Percentiles rank a stretch among this genome's conserved stretches.
Conservation (phyloP, 2,797 vertebrate species). For the Cossypha heuglini region DNA sequence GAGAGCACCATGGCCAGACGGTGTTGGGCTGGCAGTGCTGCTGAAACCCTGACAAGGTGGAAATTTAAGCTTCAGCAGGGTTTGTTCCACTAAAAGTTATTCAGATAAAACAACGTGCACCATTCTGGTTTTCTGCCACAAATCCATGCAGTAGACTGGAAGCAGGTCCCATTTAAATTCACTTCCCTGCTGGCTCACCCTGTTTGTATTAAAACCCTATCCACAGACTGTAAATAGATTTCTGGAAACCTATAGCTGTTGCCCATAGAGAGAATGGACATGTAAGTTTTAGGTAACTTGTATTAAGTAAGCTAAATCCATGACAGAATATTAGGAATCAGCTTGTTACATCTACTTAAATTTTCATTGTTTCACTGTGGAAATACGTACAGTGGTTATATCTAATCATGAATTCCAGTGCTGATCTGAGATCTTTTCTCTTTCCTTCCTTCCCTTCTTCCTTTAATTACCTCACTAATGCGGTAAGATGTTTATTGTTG, state of each 20-base stretch:
- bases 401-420: slow-evolving; percentile 12
- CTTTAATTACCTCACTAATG: background rate
- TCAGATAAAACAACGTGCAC: background rate
- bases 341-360: background rate
- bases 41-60: background rate
- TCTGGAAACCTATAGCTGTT: background rate
- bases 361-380: background rate
- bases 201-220: background rate
- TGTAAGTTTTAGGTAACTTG: background rate
- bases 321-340: background rate
- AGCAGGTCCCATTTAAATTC: background rate
- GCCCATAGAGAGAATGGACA: background rate
- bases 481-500: background rate
- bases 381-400: background rate
- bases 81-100: background rate
- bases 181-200: background rate
- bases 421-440: background rate
- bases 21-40: background rate
- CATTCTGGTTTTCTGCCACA: background rate
- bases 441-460: background rate
- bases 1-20: background rate
- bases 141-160: background rate
- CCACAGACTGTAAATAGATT: background rate
- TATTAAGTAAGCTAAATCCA: background rate
- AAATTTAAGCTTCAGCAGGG: background rate